Percentiles rank a stretch among this genome's conserved stretches.
Conservation (phyloP, 2,888 invertebrate genomes). For the Macrosiphum euphorbiae region DNA sequence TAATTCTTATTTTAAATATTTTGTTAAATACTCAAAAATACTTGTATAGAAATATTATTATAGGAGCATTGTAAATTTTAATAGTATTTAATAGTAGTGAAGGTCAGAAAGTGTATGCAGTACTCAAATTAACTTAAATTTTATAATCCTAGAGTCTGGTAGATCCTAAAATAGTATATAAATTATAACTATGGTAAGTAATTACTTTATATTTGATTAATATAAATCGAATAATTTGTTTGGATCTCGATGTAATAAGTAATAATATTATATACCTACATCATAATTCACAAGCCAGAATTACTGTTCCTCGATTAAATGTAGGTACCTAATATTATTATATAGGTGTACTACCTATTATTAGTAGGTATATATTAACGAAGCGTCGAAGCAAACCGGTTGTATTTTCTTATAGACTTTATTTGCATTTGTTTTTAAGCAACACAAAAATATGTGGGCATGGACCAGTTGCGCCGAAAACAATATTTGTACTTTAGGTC, state of each 20-base stretch:
- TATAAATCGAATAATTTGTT: background rate
- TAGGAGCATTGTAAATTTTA: too few relatives aligned
- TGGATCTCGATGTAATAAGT: background rate
- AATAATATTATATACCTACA: background rate
- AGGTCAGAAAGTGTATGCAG: background rate
- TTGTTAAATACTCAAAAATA: too few relatives aligned
- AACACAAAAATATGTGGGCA: background rate
- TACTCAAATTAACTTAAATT: background rate
- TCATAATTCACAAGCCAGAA: background rate
- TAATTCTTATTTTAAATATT: too few relatives aligned
- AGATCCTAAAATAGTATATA: background rate
- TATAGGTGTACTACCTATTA: background rate
- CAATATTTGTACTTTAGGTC: too few relatives aligned
- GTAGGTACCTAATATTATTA: background rate
- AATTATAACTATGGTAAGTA: background rate
- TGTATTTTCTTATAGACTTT: background rate
- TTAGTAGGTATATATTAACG: background rate
- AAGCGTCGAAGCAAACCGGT: background rate
- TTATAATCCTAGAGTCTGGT: background rate
- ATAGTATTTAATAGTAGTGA: background rate
- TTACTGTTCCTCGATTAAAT: background rate
- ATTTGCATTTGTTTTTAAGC: background rate
- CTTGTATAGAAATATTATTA: too few relatives aligned
- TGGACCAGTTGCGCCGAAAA: too few relatives aligned
- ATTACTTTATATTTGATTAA: background rate